Percentiles rank a stretch among this genome's conserved stretches.
phyloP scores from a whole-genome alignment of 2,888 invertebrate genomes.

The Cepaea hortensis region DNA sequence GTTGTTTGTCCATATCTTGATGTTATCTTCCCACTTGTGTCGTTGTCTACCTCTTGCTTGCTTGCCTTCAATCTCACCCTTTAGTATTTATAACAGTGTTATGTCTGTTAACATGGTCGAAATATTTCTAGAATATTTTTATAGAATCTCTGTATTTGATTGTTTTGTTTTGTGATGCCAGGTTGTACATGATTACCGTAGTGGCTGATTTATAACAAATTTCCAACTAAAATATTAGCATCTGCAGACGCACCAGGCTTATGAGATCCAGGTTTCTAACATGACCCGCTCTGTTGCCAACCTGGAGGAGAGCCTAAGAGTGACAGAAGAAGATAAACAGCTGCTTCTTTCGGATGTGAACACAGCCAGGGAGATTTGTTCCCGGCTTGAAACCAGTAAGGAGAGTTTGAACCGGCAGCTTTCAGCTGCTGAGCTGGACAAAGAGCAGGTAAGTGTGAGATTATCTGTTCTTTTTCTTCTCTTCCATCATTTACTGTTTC shows the following conservation, averaged over 20 bases:
- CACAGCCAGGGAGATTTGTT: conserved; percentile 74
- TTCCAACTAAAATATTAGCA: conserved; percentile 60
- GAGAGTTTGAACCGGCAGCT: conserved; percentile 74
- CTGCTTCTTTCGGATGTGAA: conserved; percentile 72
- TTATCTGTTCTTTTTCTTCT: neutral
- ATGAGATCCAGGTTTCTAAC: conserved; percentile 73
- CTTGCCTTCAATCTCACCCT: too few species aligned
- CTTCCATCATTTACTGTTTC: neutral
- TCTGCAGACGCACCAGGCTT: conserved; percentile 69
- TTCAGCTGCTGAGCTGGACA: conserved; percentile 72
- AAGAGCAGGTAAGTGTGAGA: conserved; percentile 71
- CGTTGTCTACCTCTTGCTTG: too few species aligned
- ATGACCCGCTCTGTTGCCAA: conserved; percentile 71
- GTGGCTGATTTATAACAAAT: too few species aligned
- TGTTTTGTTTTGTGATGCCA: too few species aligned
- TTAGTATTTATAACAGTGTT: too few species aligned
- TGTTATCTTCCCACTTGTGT: too few species aligned
- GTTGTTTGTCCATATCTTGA: too few species aligned
- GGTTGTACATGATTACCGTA: too few species aligned
- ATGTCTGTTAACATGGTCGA: too few species aligned
- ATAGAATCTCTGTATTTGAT: too few species aligned
- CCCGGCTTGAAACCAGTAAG: conserved; percentile 73
- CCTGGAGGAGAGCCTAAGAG: conserved; percentile 71
- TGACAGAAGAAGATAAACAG: conserved; percentile 73
- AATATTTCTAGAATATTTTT: too few species aligned